phyloP scores from a whole-genome alignment of 2,797 vertebrate genomes.

The Galagoides demidoff region DNA sequence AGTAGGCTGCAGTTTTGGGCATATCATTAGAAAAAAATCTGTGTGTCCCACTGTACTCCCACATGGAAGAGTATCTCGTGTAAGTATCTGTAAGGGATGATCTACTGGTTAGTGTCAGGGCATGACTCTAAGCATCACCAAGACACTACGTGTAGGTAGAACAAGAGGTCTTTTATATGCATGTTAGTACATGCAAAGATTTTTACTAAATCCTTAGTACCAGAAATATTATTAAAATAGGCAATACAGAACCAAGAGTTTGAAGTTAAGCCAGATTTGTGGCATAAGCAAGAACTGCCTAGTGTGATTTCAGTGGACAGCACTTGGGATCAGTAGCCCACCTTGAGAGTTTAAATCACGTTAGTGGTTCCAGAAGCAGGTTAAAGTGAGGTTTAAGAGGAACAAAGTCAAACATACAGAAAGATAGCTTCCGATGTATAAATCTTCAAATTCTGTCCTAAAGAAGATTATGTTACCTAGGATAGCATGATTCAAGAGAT shows the following conservation, averaged over 20 bases:
- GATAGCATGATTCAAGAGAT: background rate
- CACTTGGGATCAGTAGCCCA: background rate
- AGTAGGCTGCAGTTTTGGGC: background rate
- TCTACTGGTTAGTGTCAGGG: background rate
- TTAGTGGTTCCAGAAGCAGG: constrained; percentile 3
- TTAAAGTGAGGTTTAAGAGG: constrained; percentile 25
- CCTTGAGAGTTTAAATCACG: constrained; percentile 1
- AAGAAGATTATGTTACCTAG: constrained; percentile 37
- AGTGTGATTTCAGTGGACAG: background rate
- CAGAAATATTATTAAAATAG: constrained; percentile 19
- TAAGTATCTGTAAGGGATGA: background rate
- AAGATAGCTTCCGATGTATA: constrained; percentile 8
- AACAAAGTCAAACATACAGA: constrained; percentile 42
- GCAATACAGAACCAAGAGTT: background rate
- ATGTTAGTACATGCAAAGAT: constrained; percentile 3
- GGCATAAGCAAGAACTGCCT: background rate
- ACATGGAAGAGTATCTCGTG: background rate
- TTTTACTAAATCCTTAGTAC: background rate
- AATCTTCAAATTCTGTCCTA: constrained; percentile 17
- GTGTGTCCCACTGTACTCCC: background rate
- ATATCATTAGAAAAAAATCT: background rate
- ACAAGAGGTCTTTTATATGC: background rate
- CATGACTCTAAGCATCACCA: background rate
- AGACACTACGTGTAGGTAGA: background rate
- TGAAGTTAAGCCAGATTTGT: background rate